phyloP scores from a whole-genome alignment of 2,797 vertebrate genomes.

The Mormyrops attenuatus region DNA sequence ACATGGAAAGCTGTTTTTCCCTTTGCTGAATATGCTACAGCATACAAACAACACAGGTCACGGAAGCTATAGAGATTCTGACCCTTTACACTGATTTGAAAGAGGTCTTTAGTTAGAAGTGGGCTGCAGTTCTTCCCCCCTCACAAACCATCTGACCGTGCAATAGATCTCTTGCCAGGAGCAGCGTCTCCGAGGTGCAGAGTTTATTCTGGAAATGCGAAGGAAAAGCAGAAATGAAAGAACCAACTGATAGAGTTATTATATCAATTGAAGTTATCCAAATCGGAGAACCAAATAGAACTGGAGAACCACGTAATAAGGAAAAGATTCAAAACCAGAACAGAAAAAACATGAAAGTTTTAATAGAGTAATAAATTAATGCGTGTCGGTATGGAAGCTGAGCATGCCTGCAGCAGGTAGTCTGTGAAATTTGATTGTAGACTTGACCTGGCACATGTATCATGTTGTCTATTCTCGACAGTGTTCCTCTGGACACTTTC shows the following conservation, averaged over 20 bases:
- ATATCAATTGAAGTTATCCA: not conserved
- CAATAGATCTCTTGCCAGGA: not conserved
- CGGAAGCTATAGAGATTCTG: not conserved
- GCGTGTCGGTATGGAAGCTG: not conserved
- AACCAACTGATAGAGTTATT: not conserved
- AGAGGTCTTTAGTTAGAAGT: not conserved
- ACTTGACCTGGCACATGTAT: not conserved
- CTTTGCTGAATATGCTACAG: not conserved
- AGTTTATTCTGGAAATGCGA: not conserved
- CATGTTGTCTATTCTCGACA: not conserved
- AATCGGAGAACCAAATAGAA: not conserved
- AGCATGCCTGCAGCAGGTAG: not conserved
- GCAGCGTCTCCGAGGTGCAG: not conserved
- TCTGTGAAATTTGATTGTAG: not conserved
- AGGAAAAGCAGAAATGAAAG: not conserved
- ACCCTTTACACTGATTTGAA: not conserved
- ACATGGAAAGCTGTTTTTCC: not conserved
- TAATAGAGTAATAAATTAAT: not conserved
- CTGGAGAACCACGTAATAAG: not conserved
- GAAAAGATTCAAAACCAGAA: not conserved
- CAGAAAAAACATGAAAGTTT: not conserved
- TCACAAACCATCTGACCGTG: not conserved
- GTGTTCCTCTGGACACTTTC: not conserved
- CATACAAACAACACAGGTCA: not conserved
- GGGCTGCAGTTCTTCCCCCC: not conserved